Base-by-base conservation (phyloP, 2,797 vertebrate genomes). In the Bovichtus variegatus region DNA sequence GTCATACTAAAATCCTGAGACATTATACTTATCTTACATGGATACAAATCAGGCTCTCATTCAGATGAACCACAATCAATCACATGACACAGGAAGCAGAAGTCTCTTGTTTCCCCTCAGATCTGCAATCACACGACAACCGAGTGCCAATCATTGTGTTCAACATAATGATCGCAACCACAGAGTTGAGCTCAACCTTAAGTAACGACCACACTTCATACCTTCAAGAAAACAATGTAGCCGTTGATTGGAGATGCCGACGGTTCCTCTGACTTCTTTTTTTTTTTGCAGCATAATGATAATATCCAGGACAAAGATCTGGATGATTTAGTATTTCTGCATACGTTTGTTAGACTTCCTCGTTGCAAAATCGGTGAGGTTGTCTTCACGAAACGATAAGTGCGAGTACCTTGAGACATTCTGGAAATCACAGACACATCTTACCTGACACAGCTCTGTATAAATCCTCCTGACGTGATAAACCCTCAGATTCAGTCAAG, bases 191-290 rank as follows among this genome's bases (percentile, higher is more conserved):
- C 50, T 75, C 38, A 50, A 55, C 25, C 38, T 44, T 16, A 13
- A 62, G 57, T 63, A 60, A 58, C 9, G 54, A 55, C 25, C 43
- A 64, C 59, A 59, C 23, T 13, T 60, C 27, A 8, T 5, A 53
- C 31, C 25, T 50, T 38, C n/a, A 68, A 12, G 57, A 62, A 79
- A 86, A 93, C 92, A 94, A 94, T 92, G 71, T 76, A 74, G 81
- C n/a, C 63, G 61, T 51, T 90, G 93, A 93, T 93, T 93, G 72
- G 71, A 71, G 71, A 64, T 67, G 38, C 40, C 72, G 67, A 43
- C 63, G 47, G 31, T 43, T 81, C 57, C 9, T 65, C 67, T 59
- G 41, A 72, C 31, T 44, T 69, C 69, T 53, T 60, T 46, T 13
- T 36, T 59, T 71, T 67, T 49, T 77, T 82, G 67, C 74, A n/a